These are phyloP conservation scores for Ia io DNA, from an alignment of 2,113 vertebrate species.

Conservation along the genomic window DNA sequence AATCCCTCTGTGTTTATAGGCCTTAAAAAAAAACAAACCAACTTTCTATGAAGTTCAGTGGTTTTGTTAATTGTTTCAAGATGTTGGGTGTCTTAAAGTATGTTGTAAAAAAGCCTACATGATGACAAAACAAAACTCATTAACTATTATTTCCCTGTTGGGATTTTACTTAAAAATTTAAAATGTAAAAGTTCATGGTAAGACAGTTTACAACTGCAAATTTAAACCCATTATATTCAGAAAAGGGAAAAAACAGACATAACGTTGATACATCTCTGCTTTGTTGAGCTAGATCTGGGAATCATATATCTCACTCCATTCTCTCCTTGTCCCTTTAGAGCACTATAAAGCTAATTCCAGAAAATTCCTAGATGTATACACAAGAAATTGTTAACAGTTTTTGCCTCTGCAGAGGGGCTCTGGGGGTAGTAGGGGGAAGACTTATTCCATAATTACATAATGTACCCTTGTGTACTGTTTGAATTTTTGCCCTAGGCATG, in stretches of 20 bases:
- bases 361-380: slow-evolving; percentile 22
- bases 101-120: slow-evolving; percentile 52
- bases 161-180: slow-evolving; percentile 53
- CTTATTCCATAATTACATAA: slow-evolving; percentile 2
- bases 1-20: slow-evolving; percentile 42
- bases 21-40: slow-evolving; percentile 58
- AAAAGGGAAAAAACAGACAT: background rate
- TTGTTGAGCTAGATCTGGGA: background rate
- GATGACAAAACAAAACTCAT: slow-evolving; percentile 52
- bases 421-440: background rate
- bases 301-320: background rate
- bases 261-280: background rate
- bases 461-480: background rate
- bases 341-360: slow-evolving; percentile 31
- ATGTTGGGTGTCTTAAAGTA: slow-evolving; percentile 48
- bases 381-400: background rate
- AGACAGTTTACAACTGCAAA: background rate
- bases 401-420: background rate
- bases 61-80: slow-evolving; percentile 65
- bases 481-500: background rate
- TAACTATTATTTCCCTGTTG: slow-evolving; percentile 21
- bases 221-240: slow-evolving; percentile 17
- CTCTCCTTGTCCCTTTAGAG: background rate
- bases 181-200: background rate
- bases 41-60: slow-evolving; percentile 55